Percentiles rank a stretch among this genome's conserved stretches.
phyloP scores from a whole-genome alignment of 2,888 invertebrate species.

The Halictus ligatus region DNA sequence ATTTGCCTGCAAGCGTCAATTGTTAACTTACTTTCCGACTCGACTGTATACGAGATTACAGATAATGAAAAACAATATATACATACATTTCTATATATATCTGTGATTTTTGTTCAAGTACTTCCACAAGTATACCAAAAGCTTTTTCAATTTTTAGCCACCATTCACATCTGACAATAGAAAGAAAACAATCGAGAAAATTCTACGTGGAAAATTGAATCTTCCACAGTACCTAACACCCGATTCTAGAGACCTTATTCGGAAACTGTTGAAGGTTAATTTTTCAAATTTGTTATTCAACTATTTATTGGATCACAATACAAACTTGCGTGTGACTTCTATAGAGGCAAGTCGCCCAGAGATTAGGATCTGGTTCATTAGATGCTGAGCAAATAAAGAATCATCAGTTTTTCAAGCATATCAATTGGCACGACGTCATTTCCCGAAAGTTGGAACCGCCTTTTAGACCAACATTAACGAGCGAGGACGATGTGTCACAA shows the following conservation, averaged over 20 bases:
- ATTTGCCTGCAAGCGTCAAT: neutral
- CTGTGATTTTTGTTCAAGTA: neutral
- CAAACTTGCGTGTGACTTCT: constrained; percentile 46
- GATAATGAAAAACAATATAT: too few relatives aligned
- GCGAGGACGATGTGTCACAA: constrained; percentile 98
- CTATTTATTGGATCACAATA: constrained; percentile 1
- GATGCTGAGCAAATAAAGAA: constrained; percentile 95
- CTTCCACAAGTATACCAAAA: neutral
- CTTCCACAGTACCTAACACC: constrained; percentile 97
- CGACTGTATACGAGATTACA: neutral
- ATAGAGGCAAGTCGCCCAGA: constrained; percentile 89
- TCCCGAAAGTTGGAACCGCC: constrained; percentile 96
- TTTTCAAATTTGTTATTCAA: neutral
- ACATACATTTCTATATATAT: neutral
- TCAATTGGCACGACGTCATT: constrained; percentile 97
- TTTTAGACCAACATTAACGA: constrained; percentile 95
- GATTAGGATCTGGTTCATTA: constrained; percentile 93
- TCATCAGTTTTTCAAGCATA: constrained; percentile 97
- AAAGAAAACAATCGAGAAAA: constrained; percentile 99
- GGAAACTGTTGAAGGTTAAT: constrained; percentile 92
- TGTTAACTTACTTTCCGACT: neutral
- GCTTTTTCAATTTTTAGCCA: constrained; percentile 87
- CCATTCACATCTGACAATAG: constrained; percentile 99
- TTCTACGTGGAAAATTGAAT: constrained; percentile 96
- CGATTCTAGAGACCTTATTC: constrained; percentile 97